These are phyloP conservation scores for Hymenopus coronatus DNA, from an alignment of 2,888 invertebrate genomes.

Conservation along the genomic window DNA sequence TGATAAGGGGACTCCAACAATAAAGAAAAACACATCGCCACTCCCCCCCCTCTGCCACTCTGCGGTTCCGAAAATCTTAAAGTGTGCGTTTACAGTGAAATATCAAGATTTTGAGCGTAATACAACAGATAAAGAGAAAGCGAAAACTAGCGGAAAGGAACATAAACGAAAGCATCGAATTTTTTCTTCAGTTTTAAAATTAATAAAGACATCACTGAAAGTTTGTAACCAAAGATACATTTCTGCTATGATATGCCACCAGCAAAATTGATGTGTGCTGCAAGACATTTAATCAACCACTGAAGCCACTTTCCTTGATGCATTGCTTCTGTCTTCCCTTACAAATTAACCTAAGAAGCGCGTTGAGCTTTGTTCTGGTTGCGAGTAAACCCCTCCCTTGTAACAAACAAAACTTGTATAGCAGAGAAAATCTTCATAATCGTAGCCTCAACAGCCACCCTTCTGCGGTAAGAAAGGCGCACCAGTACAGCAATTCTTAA, in stretches of 20 bases:
- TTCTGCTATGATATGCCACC: background rate
- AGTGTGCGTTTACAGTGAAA: too few relatives aligned
- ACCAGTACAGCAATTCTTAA: background rate
- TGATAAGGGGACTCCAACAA: too few relatives aligned
- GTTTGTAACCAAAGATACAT: too few relatives aligned
- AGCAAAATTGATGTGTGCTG: background rate
- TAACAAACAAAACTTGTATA: background rate
- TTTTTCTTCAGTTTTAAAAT: too few relatives aligned
- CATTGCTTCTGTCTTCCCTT: background rate
- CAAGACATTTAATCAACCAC: background rate
- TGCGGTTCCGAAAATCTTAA: too few relatives aligned
- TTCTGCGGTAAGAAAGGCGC: background rate
- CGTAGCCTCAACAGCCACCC: background rate
- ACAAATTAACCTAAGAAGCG: background rate
- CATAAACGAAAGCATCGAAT: too few relatives aligned
- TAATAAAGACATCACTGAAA: too few relatives aligned
- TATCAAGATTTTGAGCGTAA: too few relatives aligned
- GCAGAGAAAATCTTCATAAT: background rate
- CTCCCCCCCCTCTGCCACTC: too few relatives aligned
- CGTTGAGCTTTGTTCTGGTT: background rate
- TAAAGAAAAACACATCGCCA: too few relatives aligned
- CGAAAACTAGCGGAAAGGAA: too few relatives aligned
- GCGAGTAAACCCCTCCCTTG: background rate
- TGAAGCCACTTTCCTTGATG: background rate
- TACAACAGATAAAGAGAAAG: too few relatives aligned